Conservation (phyloP, 2,113 vertebrate genomes). For the Solea solea region DNA sequence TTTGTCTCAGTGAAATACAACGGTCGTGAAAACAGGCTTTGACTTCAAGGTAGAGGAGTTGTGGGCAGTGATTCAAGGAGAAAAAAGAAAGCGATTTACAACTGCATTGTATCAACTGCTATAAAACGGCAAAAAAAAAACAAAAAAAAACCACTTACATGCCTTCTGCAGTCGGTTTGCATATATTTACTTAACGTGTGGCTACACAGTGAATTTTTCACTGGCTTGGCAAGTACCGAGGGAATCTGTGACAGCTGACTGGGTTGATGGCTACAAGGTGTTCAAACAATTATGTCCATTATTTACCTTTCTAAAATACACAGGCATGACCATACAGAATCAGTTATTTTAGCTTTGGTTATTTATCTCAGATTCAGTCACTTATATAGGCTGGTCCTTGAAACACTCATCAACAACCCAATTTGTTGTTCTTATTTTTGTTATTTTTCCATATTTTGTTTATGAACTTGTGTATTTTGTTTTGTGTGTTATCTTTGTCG, state of each 20-base stretch:
- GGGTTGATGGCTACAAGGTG: conserved; percentile 84
- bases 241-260: conserved; percentile 90
- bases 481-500: no score
- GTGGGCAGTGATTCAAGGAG: conserved; percentile 44
- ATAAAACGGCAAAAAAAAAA: conserved; percentile 21
- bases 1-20: conserved; percentile 82
- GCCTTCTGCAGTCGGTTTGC: conserved; percentile 78
- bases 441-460: no score
- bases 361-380: no score
- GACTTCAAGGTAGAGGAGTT: conserved; percentile 64
- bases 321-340: conserved; percentile 27
- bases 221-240: conserved; percentile 79
- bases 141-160: conserved; percentile 43
- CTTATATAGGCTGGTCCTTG: no score
- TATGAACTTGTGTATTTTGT: no score
- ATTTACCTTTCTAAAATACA: conserved; percentile 77
- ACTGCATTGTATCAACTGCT: conserved; percentile 38
- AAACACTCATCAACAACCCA: no score
- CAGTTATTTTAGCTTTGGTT: no score
- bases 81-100: conserved; percentile 20
- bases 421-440: no score
- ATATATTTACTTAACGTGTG: conserved; percentile 92
- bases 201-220: conserved; percentile 85
- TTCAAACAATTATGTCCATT: conserved; percentile 78
- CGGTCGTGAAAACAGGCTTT: conserved; percentile 50